Evolutionary conservation across 37 sponge, comb jelly and placozoan species (phyloP), one percentile per base, ranked within the genome.

Genomic region (Tethya wilhelma): DNA sequence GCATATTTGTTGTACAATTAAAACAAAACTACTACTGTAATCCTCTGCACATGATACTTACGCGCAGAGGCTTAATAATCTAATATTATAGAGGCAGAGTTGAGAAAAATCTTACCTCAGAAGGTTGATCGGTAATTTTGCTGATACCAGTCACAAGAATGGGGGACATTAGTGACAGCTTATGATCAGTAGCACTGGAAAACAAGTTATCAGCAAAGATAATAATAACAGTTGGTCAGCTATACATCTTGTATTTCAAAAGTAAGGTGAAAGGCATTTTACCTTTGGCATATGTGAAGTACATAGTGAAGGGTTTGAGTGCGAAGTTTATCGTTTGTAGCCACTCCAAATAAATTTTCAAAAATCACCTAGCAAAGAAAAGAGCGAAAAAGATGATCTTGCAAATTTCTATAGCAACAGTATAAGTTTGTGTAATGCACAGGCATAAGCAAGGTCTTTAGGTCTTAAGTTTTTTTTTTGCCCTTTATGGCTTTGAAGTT

Each of bases 301-400:
- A 87, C 41, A 38, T 87, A 83, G 57, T 91, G 58, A 0, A 82
- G 73, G 0, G 82, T 53, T 38, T 72, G 69, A 1, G 45, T 25
- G 17, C 64, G 36, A 33, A 91, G 70, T 29, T 78, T 81, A 20
- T 53, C 3, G 44, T 82, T 81, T 29, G 84, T 91, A 55, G 34
- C 44, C 2, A 26, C 56, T 11, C 88, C 89, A 86, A 87, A 87
- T 59, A 91, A 62, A 25, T 84, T 55, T 44, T 91, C 92, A 82
- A 91, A 91, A 29, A 86, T 70, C 17, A 87, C 86, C 86, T 89
- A n/a, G n/a, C n/a, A n/a, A n/a, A n/a, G n/a, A n/a, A n/a, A n/a
- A n/a, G n/a, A n/a, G n/a, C n/a, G n/a, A n/a, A n/a, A n/a, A n/a
- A n/a, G n/a, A n/a, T n/a, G n/a, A n/a, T n/a, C n/a, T n/a, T n/a